Evolutionary conservation across 2,797 vertebrate species (phyloP).

Genomic region (Pipistrellus nathusii): DNA sequence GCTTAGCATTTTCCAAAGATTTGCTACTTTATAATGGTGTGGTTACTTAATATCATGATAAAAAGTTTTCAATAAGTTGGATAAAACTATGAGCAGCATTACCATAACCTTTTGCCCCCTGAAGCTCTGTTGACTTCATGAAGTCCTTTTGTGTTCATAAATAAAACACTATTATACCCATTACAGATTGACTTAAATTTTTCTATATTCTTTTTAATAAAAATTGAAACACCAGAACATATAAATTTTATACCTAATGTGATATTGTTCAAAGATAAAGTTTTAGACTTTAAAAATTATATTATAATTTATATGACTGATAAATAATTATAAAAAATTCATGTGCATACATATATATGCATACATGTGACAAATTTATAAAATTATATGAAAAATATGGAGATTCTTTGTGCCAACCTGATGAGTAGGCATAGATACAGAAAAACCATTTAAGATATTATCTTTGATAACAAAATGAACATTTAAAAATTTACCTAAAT

Average conservation of each 20-base stretch:
- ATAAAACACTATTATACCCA: not conserved
- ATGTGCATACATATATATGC: not conserved
- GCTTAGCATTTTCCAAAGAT: conserved; percentile 54
- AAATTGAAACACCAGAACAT: not conserved
- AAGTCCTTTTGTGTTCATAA: conserved; percentile 36
- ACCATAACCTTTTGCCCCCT: not conserved
- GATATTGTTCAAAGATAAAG: not conserved
- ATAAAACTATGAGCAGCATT: not conserved
- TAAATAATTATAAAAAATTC: conserved; percentile 33
- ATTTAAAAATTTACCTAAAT: conserved; percentile 20
- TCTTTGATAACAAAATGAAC: not conserved
- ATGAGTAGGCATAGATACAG: not conserved
- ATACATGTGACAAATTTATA: not conserved
- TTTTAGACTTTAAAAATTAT: not conserved
- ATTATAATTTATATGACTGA: not conserved
- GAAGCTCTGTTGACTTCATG: conserved; percentile 5
- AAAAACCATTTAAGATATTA: conserved; percentile 22
- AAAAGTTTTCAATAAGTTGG: not conserved
- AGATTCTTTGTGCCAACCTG: not conserved
- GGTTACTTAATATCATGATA: not conserved
- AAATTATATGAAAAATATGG: not conserved
- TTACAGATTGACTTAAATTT: conserved; percentile 5
- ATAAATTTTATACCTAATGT: not conserved
- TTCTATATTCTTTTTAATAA: conserved; percentile 8
- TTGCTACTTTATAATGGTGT: not conserved